These are phyloP conservation scores for Trissolcus basalis DNA, from an alignment of 1,140 invertebrate species.

Conservation along the genomic window DNA sequence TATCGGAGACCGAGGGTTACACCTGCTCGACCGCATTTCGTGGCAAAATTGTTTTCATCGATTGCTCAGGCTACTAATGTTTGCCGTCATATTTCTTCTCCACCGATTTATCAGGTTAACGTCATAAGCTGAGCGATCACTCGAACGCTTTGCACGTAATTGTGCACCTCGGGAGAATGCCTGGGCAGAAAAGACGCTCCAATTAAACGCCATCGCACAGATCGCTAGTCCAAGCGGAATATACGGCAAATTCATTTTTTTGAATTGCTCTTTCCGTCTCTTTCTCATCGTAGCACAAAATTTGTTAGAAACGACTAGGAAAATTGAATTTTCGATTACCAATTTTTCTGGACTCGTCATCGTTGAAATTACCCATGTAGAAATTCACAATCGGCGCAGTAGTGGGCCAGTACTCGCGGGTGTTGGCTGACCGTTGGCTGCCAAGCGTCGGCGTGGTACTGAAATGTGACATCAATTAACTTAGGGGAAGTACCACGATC, in stretches of 20 bases:
- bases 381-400: no score
- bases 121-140: conserved; percentile 27
- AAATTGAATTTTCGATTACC: no score
- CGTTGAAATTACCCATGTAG: no score
- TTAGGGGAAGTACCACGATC: no score
- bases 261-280: no score
- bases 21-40: conserved; percentile 14
- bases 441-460: no score
- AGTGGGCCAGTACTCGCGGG: no score
- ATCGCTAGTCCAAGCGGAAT: conserved; percentile 24
- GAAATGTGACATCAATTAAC: no score
- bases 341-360: no score
- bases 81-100: conserved; percentile 23
- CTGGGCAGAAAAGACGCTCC: conserved; percentile 7
- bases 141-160: conserved; percentile 33
- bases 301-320: no score
- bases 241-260: not conserved
- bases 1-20: conserved; percentile 15
- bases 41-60: conserved; percentile 38
- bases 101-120: conserved; percentile 21
- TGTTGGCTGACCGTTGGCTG: no score
- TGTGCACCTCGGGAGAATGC: conserved; percentile 7
- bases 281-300: no score
- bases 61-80: conserved; percentile 23
- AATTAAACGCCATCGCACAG: conserved; percentile 33